Evolutionary conservation across 1,140 invertebrate species (phyloP).

Genomic region (Adoxophyes honmai): DNA sequence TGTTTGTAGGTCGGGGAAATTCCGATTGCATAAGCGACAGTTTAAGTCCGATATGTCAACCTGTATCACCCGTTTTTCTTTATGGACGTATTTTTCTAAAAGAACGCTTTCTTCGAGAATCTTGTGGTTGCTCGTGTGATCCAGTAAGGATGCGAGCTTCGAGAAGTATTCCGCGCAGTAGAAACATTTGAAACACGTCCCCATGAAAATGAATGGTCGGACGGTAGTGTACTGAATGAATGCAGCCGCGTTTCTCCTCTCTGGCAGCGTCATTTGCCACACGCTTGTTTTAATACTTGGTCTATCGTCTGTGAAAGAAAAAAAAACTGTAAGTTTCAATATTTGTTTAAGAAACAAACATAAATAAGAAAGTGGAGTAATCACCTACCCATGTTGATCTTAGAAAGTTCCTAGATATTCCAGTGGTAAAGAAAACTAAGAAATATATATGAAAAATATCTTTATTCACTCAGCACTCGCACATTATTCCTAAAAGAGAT

Average conservation of each 20-base stretch:
- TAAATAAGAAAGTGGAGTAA: too few relatives aligned
- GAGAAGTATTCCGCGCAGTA: conserved; percentile 7
- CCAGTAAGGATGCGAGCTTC: not conserved
- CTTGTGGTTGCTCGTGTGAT: not conserved
- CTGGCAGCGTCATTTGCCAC: conserved; percentile 32
- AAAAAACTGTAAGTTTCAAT: not conserved
- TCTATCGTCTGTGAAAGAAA: conserved; percentile 28
- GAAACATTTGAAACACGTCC: conserved; percentile 11
- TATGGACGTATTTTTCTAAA: conserved; percentile 6
- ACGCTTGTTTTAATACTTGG: conserved; percentile 22
- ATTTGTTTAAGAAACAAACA: too few relatives aligned
- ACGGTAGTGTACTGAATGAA: conserved; percentile 46
- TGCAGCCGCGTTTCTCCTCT: conserved; percentile 34
- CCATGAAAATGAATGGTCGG: conserved; percentile 8
- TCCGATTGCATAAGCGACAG: not conserved
- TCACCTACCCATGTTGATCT: too few relatives aligned
- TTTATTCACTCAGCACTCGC: too few relatives aligned
- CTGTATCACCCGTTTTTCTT: conserved; percentile 8
- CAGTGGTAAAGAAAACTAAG: too few relatives aligned
- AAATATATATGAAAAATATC: too few relatives aligned
- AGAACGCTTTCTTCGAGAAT: not conserved
- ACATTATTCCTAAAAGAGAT: too few relatives aligned
- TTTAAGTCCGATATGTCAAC: not conserved
- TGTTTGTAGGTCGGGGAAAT: not conserved
- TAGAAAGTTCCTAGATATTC: too few relatives aligned